phyloP scores from a whole-genome alignment of 2,113 vertebrate species.

The Corythaeola cristata region DNA sequence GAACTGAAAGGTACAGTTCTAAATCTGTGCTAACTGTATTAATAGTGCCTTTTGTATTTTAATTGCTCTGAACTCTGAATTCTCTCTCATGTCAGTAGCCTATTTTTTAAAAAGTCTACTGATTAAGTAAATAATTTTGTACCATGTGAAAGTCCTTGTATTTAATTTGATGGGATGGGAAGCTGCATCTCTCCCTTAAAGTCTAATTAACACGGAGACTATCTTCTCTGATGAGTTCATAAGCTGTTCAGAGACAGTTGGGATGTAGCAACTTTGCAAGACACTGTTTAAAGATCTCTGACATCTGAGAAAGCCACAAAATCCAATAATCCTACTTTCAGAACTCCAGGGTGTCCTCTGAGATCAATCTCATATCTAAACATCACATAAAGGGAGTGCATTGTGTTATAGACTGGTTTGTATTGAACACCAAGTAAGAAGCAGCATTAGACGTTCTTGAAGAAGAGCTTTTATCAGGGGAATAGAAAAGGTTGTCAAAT shows the following conservation, averaged over 20 bases:
- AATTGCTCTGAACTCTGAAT: neutral
- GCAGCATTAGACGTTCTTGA: conserved; percentile 86
- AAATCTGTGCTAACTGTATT: neutral
- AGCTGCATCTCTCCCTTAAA: conserved; percentile 41
- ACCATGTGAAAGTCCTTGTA: conserved; percentile 80
- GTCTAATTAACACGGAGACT: conserved; percentile 90
- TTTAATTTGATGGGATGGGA: conserved; percentile 63
- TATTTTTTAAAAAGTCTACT: conserved; percentile 41
- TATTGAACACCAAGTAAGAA: conserved; percentile 92
- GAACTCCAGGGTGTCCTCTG: conserved; percentile 91
- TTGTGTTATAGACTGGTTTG: conserved; percentile 81
- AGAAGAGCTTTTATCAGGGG: conserved; percentile 84
- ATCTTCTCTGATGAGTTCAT: conserved; percentile 93
- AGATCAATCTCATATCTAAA: conserved; percentile 99
- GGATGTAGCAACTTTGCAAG: conserved; percentile 97
- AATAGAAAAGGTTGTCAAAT: conserved; percentile 86
- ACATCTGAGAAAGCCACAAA: conserved; percentile 98
- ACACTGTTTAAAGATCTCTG: conserved; percentile 98
- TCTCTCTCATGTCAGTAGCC: conserved; percentile 28
- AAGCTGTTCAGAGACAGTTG: conserved; percentile 89
- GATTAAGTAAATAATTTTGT: conserved; percentile 67
- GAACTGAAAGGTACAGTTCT: neutral
- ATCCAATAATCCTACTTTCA: conserved; percentile 99
- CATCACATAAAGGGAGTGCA: conserved; percentile 94
- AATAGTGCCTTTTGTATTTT: neutral